Conservation (phyloP, 1,140 invertebrate genomes). For the Drosophila aff. region DNA sequence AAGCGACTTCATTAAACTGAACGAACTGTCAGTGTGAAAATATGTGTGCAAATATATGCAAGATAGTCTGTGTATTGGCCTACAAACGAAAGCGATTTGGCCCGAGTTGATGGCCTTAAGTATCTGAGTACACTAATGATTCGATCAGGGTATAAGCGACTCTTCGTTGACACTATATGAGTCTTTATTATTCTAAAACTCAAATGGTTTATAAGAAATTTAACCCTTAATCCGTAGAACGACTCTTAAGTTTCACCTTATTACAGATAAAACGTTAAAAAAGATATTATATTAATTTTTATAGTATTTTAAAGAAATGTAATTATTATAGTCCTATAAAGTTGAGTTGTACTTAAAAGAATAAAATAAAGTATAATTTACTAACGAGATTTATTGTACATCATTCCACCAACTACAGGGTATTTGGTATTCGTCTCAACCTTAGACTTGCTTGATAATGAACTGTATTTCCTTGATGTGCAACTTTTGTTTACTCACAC, state of each 20-base stretch:
- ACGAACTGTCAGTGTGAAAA: conserved; percentile 33
- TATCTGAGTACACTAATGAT: background rate
- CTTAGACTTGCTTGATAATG: conserved; percentile 12
- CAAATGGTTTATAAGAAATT: background rate
- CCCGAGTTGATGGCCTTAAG: conserved; percentile 30
- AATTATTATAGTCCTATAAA: too few species aligned
- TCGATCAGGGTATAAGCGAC: background rate
- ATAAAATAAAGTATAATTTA: background rate
- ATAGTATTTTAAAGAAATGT: background rate
- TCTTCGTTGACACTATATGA: background rate
- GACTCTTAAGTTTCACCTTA: background rate
- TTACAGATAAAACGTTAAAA: background rate
- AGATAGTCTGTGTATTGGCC: conserved; percentile 29
- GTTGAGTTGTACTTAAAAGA: background rate
- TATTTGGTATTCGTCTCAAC: background rate
- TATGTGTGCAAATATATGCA: conserved; percentile 28
- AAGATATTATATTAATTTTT: background rate
- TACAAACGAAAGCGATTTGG: conserved; percentile 49
- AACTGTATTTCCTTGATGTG: conserved; percentile 44
- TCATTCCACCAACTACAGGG: background rate
- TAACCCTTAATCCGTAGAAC: background rate
- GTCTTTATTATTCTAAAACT: background rate
- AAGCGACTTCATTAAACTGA: conserved; percentile 45
- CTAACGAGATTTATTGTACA: background rate
- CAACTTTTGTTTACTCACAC: conserved; percentile 24